phyloP scores from a whole-genome alignment of 2,888 invertebrate genomes.

The Limnephilus lunatus region DNA sequence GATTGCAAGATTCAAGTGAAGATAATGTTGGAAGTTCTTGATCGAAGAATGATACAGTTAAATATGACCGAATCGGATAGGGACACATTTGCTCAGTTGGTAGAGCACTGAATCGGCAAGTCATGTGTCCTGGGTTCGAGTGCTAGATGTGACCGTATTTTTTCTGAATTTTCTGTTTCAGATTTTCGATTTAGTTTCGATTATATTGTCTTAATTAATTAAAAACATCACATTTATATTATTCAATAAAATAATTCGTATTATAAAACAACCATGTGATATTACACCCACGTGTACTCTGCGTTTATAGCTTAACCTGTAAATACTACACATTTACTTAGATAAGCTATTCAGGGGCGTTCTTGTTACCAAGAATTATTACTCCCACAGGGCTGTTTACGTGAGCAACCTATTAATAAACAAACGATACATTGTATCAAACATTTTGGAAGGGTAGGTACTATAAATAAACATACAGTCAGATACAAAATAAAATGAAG shows the following conservation, averaged over 20 bases:
- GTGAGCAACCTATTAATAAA: background rate
- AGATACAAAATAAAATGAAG: too few species aligned
- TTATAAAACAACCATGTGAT: background rate
- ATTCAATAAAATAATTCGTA: background rate
- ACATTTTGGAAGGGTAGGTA: background rate
- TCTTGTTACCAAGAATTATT: background rate
- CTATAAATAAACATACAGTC: background rate
- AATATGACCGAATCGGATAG: too few species aligned
- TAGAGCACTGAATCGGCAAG: too few species aligned
- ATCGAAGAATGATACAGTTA: too few species aligned
- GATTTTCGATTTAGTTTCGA: too few species aligned
- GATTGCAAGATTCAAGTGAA: too few species aligned
- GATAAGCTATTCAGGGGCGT: background rate
- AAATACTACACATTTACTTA: background rate
- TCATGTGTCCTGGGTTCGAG: too few species aligned
- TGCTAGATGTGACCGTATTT: too few species aligned
- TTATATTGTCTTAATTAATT: background rate
- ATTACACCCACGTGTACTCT: background rate
- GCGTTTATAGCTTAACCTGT: background rate
- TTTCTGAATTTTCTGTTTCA: too few species aligned
- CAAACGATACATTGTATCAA: background rate
- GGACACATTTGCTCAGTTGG: too few species aligned
- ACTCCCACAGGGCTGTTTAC: background rate
- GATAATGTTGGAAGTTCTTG: too few species aligned
- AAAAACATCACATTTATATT: background rate